Base-by-base conservation (phyloP, 1,140 invertebrate genomes). In the Caerostris darwini region DNA sequence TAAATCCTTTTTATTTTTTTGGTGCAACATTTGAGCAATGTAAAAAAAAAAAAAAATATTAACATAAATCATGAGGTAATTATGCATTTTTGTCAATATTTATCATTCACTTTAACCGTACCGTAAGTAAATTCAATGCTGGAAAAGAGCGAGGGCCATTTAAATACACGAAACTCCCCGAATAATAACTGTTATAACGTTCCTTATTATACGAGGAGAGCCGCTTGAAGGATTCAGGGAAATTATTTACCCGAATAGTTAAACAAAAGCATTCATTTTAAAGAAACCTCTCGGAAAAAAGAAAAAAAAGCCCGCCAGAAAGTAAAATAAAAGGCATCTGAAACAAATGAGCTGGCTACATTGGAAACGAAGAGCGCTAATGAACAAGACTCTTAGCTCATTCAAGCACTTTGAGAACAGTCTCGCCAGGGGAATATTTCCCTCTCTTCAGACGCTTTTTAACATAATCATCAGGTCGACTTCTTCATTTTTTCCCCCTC, bases 401-500 rank as follows among this genome's bases (percentile, higher is more conserved):
- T 86, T 86, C 54, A 86, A 85, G 82, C 59, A 86, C 61, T 88
- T 82, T 54, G 57, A 58, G 50, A 77, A 86, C 64, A 71, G 54
- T 56, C 34, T 64, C 67, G 54, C 14, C 86, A 5, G 12, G 92
- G 92, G 92, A 94, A 81, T 82, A 67, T 54, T 34, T 8, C 56
- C 14, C 50, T 5, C 57, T 64, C 86, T 88, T 89, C 69, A 87
- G 82, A 67, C 64, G 64, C 54, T 92, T 93, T 83, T 94, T 88
- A 94, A 94, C 92, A 94, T 94, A 77, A 94, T 94, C 92, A 94
- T 89, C 92, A 94, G 83, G 92, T 88, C 92, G 92, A 17, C 58
- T 94, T 94, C 90, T 91, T 94, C 81, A 88, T 88, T 88, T 88
- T 93, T 93, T 94, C 17, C 61, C 54, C 81, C 17, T 57, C 53